These are phyloP conservation scores for Dryomyza anilis DNA, from an alignment of 2,888 invertebrate species.

Conservation along the genomic window DNA sequence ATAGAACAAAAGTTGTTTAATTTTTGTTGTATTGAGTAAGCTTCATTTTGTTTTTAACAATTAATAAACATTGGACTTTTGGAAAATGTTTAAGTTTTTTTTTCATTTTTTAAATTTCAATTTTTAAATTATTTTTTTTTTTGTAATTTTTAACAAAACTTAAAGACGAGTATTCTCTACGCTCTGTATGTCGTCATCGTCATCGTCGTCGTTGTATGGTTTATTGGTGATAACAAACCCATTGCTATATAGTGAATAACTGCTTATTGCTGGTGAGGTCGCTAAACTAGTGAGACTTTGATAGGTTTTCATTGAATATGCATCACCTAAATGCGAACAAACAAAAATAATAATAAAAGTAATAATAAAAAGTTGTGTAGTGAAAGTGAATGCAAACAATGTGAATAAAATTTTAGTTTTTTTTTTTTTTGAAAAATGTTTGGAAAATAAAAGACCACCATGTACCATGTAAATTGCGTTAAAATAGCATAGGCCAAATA, in stretches of 20 bases:
- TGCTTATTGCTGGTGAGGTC: constrained; percentile 60
- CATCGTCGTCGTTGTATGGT: constrained; percentile 47
- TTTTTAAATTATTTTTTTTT: not conserved
- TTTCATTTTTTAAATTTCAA: constrained; percentile 8
- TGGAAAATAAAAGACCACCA: too few relatives aligned
- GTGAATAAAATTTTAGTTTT: not conserved
- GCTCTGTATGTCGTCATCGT: constrained; percentile 53
- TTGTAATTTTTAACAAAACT: constrained; percentile 13
- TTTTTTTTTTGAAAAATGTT: too few relatives aligned
- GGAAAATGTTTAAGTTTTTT: not conserved
- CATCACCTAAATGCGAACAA: constrained; percentile 54
- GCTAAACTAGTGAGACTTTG: constrained; percentile 62
- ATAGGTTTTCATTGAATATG: constrained; percentile 62
- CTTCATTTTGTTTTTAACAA: not conserved
- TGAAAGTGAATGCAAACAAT: not conserved
- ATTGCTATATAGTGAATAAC: constrained; percentile 59
- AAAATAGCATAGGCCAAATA: too few relatives aligned
- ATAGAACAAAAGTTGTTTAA: not conserved
- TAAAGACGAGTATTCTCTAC: constrained; percentile 59
- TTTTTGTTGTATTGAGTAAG: not conserved
- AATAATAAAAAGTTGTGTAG: constrained; percentile 26
- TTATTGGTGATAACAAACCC: constrained; percentile 53
- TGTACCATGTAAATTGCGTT: too few relatives aligned
- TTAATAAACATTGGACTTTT: not conserved
- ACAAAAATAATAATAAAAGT: constrained; percentile 37